Conservation (phyloP, 1,140 invertebrate species). For the Neomicropteryx cornuta region DNA sequence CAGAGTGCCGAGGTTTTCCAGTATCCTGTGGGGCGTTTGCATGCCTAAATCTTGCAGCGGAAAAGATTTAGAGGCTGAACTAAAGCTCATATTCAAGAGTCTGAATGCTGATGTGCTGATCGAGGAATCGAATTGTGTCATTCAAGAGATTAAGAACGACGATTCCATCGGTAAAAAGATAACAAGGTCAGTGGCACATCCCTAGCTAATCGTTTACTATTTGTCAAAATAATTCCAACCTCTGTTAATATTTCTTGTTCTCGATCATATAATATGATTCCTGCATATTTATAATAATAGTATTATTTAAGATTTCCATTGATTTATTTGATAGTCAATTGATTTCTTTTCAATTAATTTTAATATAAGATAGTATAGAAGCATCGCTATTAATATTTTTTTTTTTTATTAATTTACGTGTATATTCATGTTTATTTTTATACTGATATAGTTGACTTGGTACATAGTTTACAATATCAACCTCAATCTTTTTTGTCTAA, state of each 20-base stretch:
- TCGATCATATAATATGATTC: conserved; percentile 6
- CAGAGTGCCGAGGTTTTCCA: conserved; percentile 47
- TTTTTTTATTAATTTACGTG: too few relatives aligned
- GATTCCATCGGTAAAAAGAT: conserved; percentile 30
- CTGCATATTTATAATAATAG: too few relatives aligned
- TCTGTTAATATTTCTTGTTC: not conserved
- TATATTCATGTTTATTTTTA: too few relatives aligned
- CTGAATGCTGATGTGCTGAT: conserved; percentile 6
- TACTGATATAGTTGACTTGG: too few relatives aligned
- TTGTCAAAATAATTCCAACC: not conserved
- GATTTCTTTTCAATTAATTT: too few relatives aligned
- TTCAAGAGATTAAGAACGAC: not conserved
- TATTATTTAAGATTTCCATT: too few relatives aligned
- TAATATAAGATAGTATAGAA: too few relatives aligned
- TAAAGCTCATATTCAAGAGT: conserved; percentile 19
- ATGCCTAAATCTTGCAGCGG: conserved; percentile 45
- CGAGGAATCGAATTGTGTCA: conserved; percentile 13
- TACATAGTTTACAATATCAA: too few relatives aligned
- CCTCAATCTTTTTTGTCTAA: too few relatives aligned
- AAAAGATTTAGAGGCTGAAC: conserved; percentile 40
- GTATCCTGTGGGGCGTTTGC: conserved; percentile 50
- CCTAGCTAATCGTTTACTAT: conserved; percentile 1
- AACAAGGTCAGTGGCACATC: conserved; percentile 26
- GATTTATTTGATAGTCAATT: too few relatives aligned
- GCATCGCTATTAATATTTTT: too few relatives aligned